Conservation (phyloP, 2,797 vertebrate species). For the Myotis pilosus region DNA sequence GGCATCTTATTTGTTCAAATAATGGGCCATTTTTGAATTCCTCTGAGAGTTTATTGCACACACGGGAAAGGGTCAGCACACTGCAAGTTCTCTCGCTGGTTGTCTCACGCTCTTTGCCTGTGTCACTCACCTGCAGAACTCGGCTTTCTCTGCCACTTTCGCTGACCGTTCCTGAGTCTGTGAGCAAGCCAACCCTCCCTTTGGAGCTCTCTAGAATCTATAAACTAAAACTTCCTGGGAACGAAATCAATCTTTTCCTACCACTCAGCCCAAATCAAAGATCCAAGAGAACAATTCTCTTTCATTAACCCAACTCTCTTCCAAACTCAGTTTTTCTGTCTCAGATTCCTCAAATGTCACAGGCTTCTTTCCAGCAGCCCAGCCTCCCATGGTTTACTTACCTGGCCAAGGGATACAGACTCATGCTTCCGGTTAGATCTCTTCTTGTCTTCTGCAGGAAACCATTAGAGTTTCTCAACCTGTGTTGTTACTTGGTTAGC, state of each 20-base stretch:
- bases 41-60: background rate
- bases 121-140: background rate
- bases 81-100: background rate
- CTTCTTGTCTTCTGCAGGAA: background rate
- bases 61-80: background rate
- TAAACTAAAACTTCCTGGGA: background rate
- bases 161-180: background rate
- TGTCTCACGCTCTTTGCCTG: background rate
- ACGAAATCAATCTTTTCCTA: background rate
- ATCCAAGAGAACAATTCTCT: background rate
- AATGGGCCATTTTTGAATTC: constrained; percentile 9
- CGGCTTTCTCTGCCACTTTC: background rate
- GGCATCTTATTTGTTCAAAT: background rate
- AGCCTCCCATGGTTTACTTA: background rate
- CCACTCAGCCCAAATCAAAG: background rate
- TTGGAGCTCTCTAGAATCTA: background rate
- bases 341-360: background rate
- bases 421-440: background rate
- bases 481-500: background rate
- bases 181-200: background rate
- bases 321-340: background rate
- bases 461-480: background rate
- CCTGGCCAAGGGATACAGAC: background rate
- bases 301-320: background rate
- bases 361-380: background rate